Base-by-base conservation (phyloP, 1,140 invertebrate genomes). In the Aphaenogaster ashmeadi region DNA sequence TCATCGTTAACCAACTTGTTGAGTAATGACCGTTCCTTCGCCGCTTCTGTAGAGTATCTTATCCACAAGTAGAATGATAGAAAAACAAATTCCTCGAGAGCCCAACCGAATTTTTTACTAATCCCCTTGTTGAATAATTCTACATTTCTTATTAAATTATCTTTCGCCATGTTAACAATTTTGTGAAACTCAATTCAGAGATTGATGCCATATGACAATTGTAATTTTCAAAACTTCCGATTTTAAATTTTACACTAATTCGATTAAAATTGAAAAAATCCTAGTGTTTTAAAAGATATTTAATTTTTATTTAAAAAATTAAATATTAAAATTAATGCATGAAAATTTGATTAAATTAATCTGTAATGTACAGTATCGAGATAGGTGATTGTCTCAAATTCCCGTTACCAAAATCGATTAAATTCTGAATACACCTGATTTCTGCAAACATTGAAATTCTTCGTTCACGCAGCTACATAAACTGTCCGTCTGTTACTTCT, bases 21-120 rank as follows among this genome's bases (percentile, higher is more conserved):
- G 27, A 47, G 54, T 84, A 84, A 84, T 38, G 8, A 5, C n/a
- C 44, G n/a, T 84, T 60, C 41, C 44, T 60, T 47, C n/a, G 41
- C 13, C 27, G 27, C 47, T 69, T 58, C 69, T 44, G 1, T 3
- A 47, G 21, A 67, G 11, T 50, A 81, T 71, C 13, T 81, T 71
- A 56, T 71, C n/a, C 36, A 13, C 60, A 33, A 33, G 41, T 6
- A 50, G 47, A 7, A 44, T 71, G 66, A 13, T 56, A 27, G 8
- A 60, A 11, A 11, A 83, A 13, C 41, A 15, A 79, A 66, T 58
- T 81, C 47, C 3, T 50, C 44, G 3, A 3, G 18, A 52, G n/a
- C 1, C 3, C 1, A 41, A 36, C 18, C 3, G 1, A 64, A 64
- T 9, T 56, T 78, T 64, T 78, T 62, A 47, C 18, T 36, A 64